Evolutionary conservation across 2,888 invertebrate genomes (phyloP).

Genomic region (Drosophila percnosoma): DNA sequence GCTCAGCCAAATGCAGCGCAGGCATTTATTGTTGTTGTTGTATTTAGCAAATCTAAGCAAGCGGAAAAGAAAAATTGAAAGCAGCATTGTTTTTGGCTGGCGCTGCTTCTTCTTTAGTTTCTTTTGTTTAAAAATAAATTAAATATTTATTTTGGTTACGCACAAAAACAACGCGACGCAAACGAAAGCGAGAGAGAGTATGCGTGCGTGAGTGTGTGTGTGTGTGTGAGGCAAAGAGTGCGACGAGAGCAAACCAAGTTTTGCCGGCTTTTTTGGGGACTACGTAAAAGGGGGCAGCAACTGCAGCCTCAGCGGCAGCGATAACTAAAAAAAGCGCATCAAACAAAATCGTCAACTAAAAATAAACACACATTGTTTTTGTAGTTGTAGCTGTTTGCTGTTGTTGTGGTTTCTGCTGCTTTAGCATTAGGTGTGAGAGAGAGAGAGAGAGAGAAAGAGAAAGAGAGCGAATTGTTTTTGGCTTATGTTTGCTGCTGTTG

Average conservation of each 20-base stretch:
- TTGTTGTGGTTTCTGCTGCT: constrained; percentile 23
- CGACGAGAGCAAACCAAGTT: constrained; percentile 19
- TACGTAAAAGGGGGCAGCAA: constrained; percentile 22
- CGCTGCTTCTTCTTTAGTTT: constrained; percentile 23
- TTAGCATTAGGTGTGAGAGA: constrained; percentile 31
- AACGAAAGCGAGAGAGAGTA: constrained; percentile 15
- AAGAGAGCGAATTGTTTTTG: not conserved
- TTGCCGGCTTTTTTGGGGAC: constrained; percentile 56
- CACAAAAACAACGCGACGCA: constrained; percentile 35
- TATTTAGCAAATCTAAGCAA: constrained; percentile 70
- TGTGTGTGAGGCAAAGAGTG: constrained; percentile 4
- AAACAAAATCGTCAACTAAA: constrained; percentile 61
- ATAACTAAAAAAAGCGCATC: constrained; percentile 55
- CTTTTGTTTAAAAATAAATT: constrained; percentile 74
- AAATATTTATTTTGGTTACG: constrained; percentile 66
- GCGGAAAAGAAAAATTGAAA: constrained; percentile 72
- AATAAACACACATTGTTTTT: constrained; percentile 45
- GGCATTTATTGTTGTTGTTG: constrained; percentile 44
- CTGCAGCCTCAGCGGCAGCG: constrained; percentile 12
- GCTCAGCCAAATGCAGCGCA: constrained; percentile 56
- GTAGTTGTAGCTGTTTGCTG: constrained; percentile 13
- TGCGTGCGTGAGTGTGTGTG: not conserved
- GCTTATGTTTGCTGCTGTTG: constrained; percentile 12
- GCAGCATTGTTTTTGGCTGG: constrained; percentile 58
- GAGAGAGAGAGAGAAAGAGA: constrained; percentile 2